Conservation (phyloP, 2,113 vertebrate genomes). For the Odontesthes bonariensis region DNA sequence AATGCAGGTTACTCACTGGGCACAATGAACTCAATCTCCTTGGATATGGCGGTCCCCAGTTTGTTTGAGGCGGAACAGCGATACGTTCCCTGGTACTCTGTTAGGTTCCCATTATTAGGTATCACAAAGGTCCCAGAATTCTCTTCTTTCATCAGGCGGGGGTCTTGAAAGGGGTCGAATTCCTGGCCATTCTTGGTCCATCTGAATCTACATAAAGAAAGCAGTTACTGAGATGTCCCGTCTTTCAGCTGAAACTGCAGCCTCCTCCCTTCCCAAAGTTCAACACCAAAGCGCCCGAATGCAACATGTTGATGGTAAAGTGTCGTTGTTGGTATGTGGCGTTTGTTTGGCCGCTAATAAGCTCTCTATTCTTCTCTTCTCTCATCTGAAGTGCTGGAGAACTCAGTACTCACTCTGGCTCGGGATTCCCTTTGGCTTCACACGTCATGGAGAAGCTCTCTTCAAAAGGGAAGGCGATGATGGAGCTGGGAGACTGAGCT, state of each 20-base stretch:
- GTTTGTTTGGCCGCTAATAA: constrained; percentile 37
- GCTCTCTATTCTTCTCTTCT: not conserved
- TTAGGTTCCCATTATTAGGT: constrained; percentile 90
- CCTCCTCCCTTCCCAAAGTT: constrained; percentile 12
- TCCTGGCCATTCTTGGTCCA: constrained; percentile 93
- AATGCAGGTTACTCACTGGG: constrained; percentile 88
- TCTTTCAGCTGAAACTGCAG: not conserved
- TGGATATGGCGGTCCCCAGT: constrained; percentile 91
- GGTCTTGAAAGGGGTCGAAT: constrained; percentile 88
- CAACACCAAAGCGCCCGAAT: constrained; percentile 18
- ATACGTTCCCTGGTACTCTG: constrained; percentile 92
- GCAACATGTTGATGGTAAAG: constrained; percentile 20
- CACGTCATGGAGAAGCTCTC: constrained; percentile 92
- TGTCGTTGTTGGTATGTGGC: constrained; percentile 32
- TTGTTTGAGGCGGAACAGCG: constrained; percentile 91
- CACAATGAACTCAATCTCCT: constrained; percentile 92
- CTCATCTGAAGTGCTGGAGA: not conserved
- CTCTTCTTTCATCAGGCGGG: constrained; percentile 83
- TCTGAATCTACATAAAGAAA: constrained; percentile 84
- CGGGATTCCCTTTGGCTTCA: constrained; percentile 93
- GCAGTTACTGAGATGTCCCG: constrained; percentile 46
- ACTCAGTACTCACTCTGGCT: constrained; percentile 87
- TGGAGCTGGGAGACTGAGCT: constrained; percentile 83
- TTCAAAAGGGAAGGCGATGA: constrained; percentile 93
- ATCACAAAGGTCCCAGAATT: constrained; percentile 94